These are phyloP conservation scores for Prunella himalayana DNA, from an alignment of 2,113 vertebrate species.

Conservation along the genomic window DNA sequence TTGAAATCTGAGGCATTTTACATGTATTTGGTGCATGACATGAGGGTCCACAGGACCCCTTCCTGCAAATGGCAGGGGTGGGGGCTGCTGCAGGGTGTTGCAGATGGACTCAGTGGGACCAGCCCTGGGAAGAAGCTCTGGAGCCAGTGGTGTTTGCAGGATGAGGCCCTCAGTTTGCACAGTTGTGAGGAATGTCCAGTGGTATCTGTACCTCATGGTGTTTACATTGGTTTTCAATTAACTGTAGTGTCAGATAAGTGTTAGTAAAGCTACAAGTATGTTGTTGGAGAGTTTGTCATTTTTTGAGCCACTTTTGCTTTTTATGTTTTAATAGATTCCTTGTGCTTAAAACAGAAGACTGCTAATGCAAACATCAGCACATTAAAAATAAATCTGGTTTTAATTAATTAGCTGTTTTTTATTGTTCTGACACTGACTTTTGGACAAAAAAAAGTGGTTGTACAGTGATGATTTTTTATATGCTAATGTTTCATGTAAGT, in stretches of 20 bases:
- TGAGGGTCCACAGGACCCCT: neutral
- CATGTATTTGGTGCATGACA: neutral
- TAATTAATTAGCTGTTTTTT: neutral
- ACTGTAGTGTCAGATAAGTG: neutral
- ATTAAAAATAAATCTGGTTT: neutral
- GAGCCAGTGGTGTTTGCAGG: neutral
- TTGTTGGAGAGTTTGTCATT: neutral
- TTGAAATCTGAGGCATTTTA: constrained; percentile 9
- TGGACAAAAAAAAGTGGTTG: neutral
- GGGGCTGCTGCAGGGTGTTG: neutral
- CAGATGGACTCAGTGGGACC: accelerated
- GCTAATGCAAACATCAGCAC: neutral
- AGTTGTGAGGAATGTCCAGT: neutral
- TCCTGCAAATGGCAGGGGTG: neutral
- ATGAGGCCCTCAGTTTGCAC: neutral
- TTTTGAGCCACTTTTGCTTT: constrained; percentile 11
- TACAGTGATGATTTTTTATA: constrained; percentile 38
- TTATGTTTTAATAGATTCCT: neutral
- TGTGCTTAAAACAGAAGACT: neutral
- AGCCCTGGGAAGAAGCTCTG: neutral
- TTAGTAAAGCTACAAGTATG: neutral
- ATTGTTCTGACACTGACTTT: constrained; percentile 7
- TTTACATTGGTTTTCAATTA: neutral
- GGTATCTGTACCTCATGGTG: neutral
- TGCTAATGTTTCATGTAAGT: neutral